Conservation (phyloP, 2,888 invertebrate genomes). For the Metellina segmentata region DNA sequence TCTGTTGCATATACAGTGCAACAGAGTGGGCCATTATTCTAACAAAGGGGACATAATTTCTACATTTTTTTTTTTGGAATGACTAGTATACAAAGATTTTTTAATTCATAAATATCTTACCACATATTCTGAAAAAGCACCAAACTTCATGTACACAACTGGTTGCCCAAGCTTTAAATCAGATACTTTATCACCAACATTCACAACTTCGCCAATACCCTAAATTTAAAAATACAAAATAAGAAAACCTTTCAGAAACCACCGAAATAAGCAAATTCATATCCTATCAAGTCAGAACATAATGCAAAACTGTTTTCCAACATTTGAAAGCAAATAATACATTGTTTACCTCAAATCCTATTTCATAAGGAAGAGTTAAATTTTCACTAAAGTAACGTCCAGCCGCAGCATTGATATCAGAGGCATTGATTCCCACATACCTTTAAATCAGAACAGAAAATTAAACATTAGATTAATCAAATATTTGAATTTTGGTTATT, state of each 20-base stretch:
- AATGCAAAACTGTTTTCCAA: no score
- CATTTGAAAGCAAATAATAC: no score
- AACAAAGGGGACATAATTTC: no score
- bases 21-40: no score
- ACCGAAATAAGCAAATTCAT: neutral
- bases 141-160: constrained; percentile 79
- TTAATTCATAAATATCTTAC: constrained; percentile 73
- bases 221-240: constrained; percentile 17
- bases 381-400: constrained; percentile 57
- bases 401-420: constrained; percentile 70
- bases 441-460: neutral
- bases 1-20: no score
- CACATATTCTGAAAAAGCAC: constrained; percentile 80
- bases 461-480: neutral
- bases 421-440: constrained; percentile 72
- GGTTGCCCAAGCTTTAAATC: constrained; percentile 79
- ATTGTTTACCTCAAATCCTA: constrained; percentile 67
- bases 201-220: constrained; percentile 79
- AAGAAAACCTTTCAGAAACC: neutral
- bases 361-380: constrained; percentile 47
- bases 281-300: neutral
- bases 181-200: constrained; percentile 78
- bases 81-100: no score
- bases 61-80: no score
- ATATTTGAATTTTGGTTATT: no score